These are phyloP conservation scores for Siniperca obscura DNA, from an alignment of 2,797 vertebrate species.

Conservation along the genomic window DNA sequence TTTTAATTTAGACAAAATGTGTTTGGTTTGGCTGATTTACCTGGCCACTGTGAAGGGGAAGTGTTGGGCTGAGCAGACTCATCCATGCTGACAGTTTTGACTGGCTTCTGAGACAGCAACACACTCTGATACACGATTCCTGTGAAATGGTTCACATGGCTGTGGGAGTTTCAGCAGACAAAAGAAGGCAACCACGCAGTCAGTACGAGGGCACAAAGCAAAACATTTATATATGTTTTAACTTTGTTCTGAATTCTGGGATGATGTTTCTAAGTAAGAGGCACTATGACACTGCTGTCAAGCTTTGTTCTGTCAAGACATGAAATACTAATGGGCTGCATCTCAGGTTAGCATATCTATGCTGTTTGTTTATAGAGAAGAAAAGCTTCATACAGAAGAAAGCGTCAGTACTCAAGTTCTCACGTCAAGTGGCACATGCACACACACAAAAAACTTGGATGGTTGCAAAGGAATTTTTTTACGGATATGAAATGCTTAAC, in stretches of 20 bases:
- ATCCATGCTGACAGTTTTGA: slow-evolving; percentile 88
- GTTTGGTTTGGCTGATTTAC: slow-evolving; percentile 79
- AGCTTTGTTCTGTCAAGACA: slow-evolving; percentile 31
- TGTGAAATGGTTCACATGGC: slow-evolving; percentile 95
- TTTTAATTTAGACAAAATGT: neutral
- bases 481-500: slow-evolving; percentile 22
- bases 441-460: slow-evolving; percentile 16
- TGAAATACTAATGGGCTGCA: slow-evolving; percentile 50
- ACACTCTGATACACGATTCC: slow-evolving; percentile 95
- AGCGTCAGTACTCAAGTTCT: slow-evolving; percentile 27
- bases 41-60: slow-evolving; percentile 95
- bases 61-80: slow-evolving; percentile 93
- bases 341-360: slow-evolving; percentile 17
- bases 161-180: slow-evolving; percentile 68
- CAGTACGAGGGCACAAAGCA: slow-evolving; percentile 18
- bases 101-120: slow-evolving; percentile 89
- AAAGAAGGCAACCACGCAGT: slow-evolving; percentile 13
- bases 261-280: slow-evolving; percentile 31
- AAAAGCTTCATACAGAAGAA: slow-evolving; percentile 22
- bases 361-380: slow-evolving; percentile 32
- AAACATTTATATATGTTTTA: slow-evolving; percentile 41
- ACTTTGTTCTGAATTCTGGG: slow-evolving; percentile 33
- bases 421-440: slow-evolving; percentile 26
- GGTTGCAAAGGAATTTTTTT: slow-evolving; percentile 5
- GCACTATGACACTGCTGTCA: neutral